Evolutionary conservation across 2,888 invertebrate species (phyloP).

Genomic region (Tenthredo livida): DNA sequence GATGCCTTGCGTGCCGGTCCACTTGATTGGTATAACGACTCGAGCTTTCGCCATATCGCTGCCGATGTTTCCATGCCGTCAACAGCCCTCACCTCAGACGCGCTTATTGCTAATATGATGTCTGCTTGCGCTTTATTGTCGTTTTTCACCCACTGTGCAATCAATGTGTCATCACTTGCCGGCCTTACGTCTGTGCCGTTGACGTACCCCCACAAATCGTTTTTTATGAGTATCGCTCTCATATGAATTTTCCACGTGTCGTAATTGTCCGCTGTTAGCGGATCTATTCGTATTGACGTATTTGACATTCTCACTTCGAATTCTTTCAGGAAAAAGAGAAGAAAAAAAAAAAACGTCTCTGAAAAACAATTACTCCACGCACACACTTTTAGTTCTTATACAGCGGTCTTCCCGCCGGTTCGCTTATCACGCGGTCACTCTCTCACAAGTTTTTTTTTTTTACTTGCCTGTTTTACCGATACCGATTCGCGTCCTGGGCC

Average conservation of each 20-base stretch:
- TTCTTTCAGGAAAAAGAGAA: too few species aligned
- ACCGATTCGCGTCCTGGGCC: too few species aligned
- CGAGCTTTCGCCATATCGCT: background rate
- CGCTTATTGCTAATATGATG: background rate
- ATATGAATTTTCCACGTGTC: background rate
- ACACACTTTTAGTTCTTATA: too few species aligned
- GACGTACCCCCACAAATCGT: background rate
- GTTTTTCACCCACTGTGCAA: background rate
- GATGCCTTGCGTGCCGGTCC: constrained; percentile 48
- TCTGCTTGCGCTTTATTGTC: background rate
- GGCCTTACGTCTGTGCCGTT: background rate
- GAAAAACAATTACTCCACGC: too few species aligned
- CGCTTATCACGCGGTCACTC: too few species aligned
- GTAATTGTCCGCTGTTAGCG: background rate
- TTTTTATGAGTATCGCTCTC: background rate
- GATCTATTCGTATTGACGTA: background rate
- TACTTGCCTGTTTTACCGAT: too few species aligned
- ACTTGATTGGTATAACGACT: constrained; percentile 28
- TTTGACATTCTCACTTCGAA: too few species aligned
- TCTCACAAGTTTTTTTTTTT: too few species aligned
- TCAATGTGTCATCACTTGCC: background rate
- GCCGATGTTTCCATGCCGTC: background rate
- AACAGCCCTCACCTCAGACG: background rate
- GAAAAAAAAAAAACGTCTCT: too few species aligned
- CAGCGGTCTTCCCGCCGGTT: too few species aligned